phyloP scores from a whole-genome alignment of 2,888 invertebrate genomes.

The Eupithecia centaureata region DNA sequence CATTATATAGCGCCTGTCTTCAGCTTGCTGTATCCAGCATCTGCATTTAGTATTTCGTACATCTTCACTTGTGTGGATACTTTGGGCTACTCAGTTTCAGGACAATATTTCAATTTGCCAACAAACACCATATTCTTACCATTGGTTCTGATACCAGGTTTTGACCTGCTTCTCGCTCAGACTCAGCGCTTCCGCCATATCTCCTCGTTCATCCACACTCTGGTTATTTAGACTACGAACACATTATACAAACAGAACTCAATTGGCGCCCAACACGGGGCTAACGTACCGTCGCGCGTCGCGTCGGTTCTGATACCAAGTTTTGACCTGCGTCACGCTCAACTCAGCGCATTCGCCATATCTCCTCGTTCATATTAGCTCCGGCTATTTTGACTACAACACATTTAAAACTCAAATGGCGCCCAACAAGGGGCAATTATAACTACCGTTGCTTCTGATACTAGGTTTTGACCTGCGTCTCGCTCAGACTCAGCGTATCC shows the following conservation, averaged over 20 bases:
- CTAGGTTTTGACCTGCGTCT: slow-evolving; percentile 98
- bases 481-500: slow-evolving; percentile 93
- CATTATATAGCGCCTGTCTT: too few relatives aligned
- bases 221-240: too few relatives aligned
- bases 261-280: slow-evolving; percentile 28
- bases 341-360: slow-evolving; percentile 95
- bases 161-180: slow-evolving; percentile 97
- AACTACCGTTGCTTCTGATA: slow-evolving; percentile 92
- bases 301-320: slow-evolving; percentile 97
- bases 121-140: too few relatives aligned
- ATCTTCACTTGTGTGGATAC: too few relatives aligned
- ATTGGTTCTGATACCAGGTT: slow-evolving; percentile 96
- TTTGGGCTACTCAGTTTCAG: too few relatives aligned
- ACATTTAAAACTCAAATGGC: too few relatives aligned
- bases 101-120: too few relatives aligned
- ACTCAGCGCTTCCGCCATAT: slow-evolving; percentile 95
- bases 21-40: too few relatives aligned
- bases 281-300: slow-evolving; percentile 84
- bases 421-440: slow-evolving; percentile 79
- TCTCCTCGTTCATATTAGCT: slow-evolving; percentile 96
- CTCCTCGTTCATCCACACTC: slow-evolving; percentile 96
- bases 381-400: too few relatives aligned
- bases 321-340: slow-evolving; percentile 97
- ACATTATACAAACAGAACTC: too few relatives aligned
- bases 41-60: too few relatives aligned